Conservation (phyloP, 2,888 invertebrate species). For the Tridacna gigas region DNA sequence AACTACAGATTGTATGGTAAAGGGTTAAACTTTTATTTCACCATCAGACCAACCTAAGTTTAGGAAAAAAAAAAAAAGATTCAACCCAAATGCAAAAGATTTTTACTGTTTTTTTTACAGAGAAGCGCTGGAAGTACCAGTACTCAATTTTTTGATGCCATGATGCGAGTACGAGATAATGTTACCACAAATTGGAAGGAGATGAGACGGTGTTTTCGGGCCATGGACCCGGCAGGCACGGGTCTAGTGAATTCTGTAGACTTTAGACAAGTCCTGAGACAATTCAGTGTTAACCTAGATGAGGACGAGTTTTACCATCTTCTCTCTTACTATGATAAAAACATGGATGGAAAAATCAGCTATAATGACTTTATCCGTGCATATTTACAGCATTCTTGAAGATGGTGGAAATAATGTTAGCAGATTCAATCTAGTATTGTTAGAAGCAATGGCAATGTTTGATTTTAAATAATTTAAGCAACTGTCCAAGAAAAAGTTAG, state of each 20-base stretch:
- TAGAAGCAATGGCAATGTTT: too few relatives aligned
- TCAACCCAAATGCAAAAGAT: too few relatives aligned
- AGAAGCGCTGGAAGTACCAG: slow-evolving; percentile 67
- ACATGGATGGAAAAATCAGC: slow-evolving; percentile 76
- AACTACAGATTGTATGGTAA: too few relatives aligned
- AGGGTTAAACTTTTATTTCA: too few relatives aligned
- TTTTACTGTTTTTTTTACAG: slow-evolving; percentile 45
- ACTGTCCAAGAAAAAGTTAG: too few relatives aligned
- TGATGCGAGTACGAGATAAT: slow-evolving; percentile 74
- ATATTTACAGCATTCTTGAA: slow-evolving; percentile 70
- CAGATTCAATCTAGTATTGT: too few relatives aligned
- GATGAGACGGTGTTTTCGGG: slow-evolving; percentile 80
- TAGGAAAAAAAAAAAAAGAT: too few relatives aligned
- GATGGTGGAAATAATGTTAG: background rate
- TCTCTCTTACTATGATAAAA: slow-evolving; percentile 79
- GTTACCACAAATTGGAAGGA: slow-evolving; percentile 82
- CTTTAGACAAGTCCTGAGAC: slow-evolving; percentile 79
- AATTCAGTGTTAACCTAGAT: slow-evolving; percentile 80
- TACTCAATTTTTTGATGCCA: slow-evolving; percentile 69
- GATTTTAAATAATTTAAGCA: too few relatives aligned
- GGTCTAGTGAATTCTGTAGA: slow-evolving; percentile 76
- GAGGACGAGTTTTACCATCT: slow-evolving; percentile 83
- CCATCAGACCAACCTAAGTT: too few relatives aligned
- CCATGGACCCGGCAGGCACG: slow-evolving; percentile 68
- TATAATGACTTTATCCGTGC: slow-evolving; percentile 83